Evolutionary conservation across 2,113 vertebrate species (phyloP), one percentile per base, ranked within the genome.

Genomic region (Cyprinodon variegatus): DNA sequence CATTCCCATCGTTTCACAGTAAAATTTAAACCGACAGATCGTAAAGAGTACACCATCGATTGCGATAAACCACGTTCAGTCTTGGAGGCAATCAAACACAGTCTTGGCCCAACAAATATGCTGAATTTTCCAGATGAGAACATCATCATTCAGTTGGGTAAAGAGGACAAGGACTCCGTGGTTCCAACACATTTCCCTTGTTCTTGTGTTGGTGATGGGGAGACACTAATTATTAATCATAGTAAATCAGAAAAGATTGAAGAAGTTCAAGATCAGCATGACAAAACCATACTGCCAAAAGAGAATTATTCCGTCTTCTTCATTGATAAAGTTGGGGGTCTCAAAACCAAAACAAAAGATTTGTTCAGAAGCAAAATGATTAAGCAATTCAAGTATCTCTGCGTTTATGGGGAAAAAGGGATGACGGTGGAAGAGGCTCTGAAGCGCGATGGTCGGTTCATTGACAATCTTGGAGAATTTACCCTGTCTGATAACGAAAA

Each of bases 121-220:
- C 4, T 50, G 2, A 17, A 50, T 13, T 17, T 1, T 6, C 12
- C 12, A 50, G 48, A 50, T 50, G 17, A 50, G 48, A 12, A 29
- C 29, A 11, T 72, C 29, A 22, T 82, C 3, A 74, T 86, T 46
- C 73, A 77, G 40, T 0, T 66, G 12, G 57, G 76, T 15, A 11
- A 60, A 40, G 11, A 0, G 3, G 59, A 70, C 41, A 11, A 0
- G 2, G 0, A 10, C 1, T 4, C 0, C 4, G 46, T 3, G 14
- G 4, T 85, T 37, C 15, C 83, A 29, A 83, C 86, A 68, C 81
- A 88, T 70, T 88, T 83, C 15, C 86, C 83, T 0, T 85, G 83
- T 76, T 3, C 12, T 29, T 73, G 41, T 8, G 3, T 85, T 13
- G 0, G 0, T 0, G 11, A 65, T 0, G 39, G 0, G 0, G 70